Conservation (phyloP, 2,888 invertebrate genomes). For the Perdita meconis region DNA sequence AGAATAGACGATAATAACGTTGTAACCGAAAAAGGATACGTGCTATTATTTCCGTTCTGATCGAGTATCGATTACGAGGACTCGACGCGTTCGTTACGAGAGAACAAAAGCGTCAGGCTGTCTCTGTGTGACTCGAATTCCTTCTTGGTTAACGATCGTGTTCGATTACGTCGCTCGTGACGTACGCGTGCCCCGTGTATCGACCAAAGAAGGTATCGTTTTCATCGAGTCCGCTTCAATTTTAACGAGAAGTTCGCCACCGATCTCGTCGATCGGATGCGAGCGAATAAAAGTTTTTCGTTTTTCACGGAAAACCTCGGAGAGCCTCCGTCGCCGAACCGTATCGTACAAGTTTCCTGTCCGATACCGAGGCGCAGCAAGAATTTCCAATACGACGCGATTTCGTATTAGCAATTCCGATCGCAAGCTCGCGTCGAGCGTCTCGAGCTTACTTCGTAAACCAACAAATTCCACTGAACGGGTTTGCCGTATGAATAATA, state of each 20-base stretch:
- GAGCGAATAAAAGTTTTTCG: slow-evolving; percentile 7
- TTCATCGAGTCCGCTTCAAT: background rate
- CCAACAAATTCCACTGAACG: slow-evolving; percentile 49
- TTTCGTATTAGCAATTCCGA: slow-evolving; percentile 58
- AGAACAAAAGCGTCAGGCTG: background rate
- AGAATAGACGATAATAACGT: slow-evolving; percentile 3
- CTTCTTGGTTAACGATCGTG: background rate
- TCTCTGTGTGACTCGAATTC: no score
- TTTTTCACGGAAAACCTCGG: slow-evolving; percentile 14
- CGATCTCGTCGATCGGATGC: background rate
- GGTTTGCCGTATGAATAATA: slow-evolving; percentile 41
- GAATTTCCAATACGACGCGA: slow-evolving; percentile 43
- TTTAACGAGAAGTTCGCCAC: background rate
- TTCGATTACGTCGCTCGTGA: background rate
- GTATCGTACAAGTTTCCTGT: slow-evolving; percentile 36
- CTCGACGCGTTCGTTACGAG: no score
- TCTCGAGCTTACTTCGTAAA: slow-evolving; percentile 47
- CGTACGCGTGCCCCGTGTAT: no score
- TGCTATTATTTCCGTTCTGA: slow-evolving; percentile 8
- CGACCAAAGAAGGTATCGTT: background rate
- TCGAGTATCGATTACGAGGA: slow-evolving; percentile 17
- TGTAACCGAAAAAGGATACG: slow-evolving; percentile 7
- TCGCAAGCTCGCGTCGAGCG: slow-evolving; percentile 42
- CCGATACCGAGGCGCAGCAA: slow-evolving; percentile 24
- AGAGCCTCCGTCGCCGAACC: slow-evolving; percentile 8